Evolutionary conservation across 53 echinoderm and acorn worm genomes (phyloP).

Genomic region (Crossaster papposus): DNA sequence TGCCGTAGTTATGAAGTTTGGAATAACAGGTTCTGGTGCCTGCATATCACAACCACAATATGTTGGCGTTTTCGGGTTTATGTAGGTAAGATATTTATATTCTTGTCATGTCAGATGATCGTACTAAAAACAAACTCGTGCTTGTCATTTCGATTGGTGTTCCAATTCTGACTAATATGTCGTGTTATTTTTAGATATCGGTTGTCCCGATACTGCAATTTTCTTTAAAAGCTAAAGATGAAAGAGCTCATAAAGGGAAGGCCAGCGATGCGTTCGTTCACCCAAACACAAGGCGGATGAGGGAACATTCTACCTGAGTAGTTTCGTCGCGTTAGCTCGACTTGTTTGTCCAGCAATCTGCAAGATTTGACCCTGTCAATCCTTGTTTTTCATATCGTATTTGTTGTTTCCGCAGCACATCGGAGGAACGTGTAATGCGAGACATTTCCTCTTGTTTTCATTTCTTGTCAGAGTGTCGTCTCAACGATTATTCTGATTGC

Average conservation of each 20-base stretch:
- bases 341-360: conserved; percentile 11
- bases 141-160: neutral
- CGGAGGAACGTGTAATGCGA: neutral
- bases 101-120: neutral
- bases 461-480: neutral
- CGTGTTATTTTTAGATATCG: neutral
- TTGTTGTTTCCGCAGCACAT: neutral
- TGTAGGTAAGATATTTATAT: neutral
- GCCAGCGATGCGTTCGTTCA: neutral
- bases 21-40: too few relatives aligned
- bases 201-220: neutral
- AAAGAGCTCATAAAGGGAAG: neutral
- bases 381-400: neutral
- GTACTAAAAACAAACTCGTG: neutral
- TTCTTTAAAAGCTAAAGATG: neutral
- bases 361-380: neutral
- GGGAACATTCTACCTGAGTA: neutral
- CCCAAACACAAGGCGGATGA: neutral
- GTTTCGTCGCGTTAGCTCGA: neutral
- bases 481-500: neutral
- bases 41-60: too few relatives aligned
- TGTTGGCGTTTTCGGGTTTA: neutral
- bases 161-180: neutral
- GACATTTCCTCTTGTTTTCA: neutral
- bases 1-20: too few relatives aligned